Evolutionary conservation across 2,888 invertebrate genomes (phyloP), one percentile per base, ranked within the genome.

Genomic region (Pachymerium ferrugineum): DNA sequence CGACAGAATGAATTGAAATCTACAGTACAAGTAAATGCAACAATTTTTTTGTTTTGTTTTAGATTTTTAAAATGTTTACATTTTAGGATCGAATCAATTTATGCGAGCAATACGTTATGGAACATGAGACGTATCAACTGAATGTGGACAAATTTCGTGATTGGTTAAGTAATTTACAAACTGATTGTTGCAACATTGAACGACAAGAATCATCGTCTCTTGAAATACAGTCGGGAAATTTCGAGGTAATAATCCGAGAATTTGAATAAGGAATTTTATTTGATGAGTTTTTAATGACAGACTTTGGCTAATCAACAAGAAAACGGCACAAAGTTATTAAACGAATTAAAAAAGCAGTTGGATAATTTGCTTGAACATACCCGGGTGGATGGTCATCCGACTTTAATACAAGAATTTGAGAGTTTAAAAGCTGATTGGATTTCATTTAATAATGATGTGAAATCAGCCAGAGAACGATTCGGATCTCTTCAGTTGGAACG

Each of bases 81-180:
- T 87, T 92, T 0, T 86, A 87, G 74, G 88, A 87, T 68, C 86
- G 90, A 78, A 89, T 92, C 47, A 83, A 83, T 16, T 83, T 86
- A 3, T 87, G 88, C 30, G 90, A 91, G 79, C 88, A 88, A 75
- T 88, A 90, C 78, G 92, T 94, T 0, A 80, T 85, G 0, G 90
- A 92, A 80, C 94, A 94, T 80, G 94, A 94, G 81, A 88, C 88
- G 70, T 94, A 90, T 79, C 87, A 90, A 31, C 90, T 91, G 81
- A 88, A 89, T 72, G 87, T 92, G 78, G 94, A 94, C 82, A 91
- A 91, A 79, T 89, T 90, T 54, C 87, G 90, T 68, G 94, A 94
- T 81, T 91, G 91, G 87, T 84, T 94, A 8, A 90, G 89, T 77
- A 89, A 90, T 35, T 86, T 93, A 12, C 88, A 90, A 74, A 89